Evolutionary conservation across 1,140 invertebrate genomes (phyloP).

Genomic region (Leptoteleia sp.): DNA sequence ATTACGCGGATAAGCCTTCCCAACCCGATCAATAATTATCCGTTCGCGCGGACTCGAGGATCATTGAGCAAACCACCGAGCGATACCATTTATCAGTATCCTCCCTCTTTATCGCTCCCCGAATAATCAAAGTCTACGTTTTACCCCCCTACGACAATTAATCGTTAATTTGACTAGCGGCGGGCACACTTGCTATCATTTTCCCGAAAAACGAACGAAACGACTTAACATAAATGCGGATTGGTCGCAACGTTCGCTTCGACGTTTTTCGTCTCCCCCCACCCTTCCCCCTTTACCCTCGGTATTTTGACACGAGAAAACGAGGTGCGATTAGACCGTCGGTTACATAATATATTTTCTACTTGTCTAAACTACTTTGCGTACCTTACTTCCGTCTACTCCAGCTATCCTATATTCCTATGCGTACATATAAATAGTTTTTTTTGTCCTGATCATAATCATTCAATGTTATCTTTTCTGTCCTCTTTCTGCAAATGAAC

Average conservation of each 20-base stretch:
- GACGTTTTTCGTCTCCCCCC: conserved; percentile 9
- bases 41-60: conserved; percentile 30
- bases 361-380: conserved; percentile 32
- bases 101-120: background rate
- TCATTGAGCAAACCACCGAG: conserved; percentile 46
- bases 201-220: conserved; percentile 3
- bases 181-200: conserved; percentile 12
- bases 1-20: conserved; percentile 26
- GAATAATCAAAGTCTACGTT: conserved; percentile 8
- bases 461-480: conserved; percentile 16
- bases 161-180: conserved; percentile 49
- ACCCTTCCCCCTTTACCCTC: no score
- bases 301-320: conserved; percentile 7
- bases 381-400: conserved; percentile 16
- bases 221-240: conserved; percentile 3
- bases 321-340: conserved; percentile 25
- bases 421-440: conserved; percentile 19
- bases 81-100: conserved; percentile 2
- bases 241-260: conserved; percentile 10
- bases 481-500: conserved; percentile 4
- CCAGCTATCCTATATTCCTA: conserved; percentile 18
- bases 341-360: conserved; percentile 37
- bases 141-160: conserved; percentile 24
- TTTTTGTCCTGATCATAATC: conserved; percentile 27
- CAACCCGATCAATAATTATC: conserved; percentile 35